A percentile compares a stretch with the other conserved stretches of the same genome.
Conservation (phyloP, 2,113 vertebrate genomes). For the Dolichallabes microphthalmus region DNA sequence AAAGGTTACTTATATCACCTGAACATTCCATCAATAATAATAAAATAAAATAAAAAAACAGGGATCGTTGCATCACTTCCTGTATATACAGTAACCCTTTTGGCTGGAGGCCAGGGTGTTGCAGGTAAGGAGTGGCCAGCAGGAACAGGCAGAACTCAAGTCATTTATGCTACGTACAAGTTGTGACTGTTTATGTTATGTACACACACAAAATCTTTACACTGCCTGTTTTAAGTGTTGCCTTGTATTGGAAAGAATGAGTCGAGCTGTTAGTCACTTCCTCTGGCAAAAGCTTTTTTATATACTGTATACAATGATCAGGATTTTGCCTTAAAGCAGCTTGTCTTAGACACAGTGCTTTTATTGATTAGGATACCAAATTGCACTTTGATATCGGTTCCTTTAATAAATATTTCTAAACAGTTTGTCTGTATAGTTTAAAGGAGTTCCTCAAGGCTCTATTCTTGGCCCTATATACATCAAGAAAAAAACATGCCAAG, state of each 20-base stretch:
- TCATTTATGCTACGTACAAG: conserved; percentile 26
- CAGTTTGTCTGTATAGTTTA: not conserved
- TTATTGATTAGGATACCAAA: not conserved
- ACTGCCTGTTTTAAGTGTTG: not conserved
- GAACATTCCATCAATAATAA: not conserved
- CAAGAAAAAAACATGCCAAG: not conserved
- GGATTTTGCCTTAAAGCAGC: not conserved
- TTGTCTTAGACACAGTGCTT: not conserved
- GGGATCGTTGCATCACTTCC: conserved; percentile 60
- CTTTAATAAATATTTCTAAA: not conserved
- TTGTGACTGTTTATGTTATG: conserved; percentile 9
- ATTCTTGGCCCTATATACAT: not conserved
- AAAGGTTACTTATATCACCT: conserved; percentile 19
- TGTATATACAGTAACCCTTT: conserved; percentile 58
- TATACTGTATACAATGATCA: not conserved
- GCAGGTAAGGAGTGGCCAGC: conserved; percentile 61
- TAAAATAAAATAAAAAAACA: not conserved
- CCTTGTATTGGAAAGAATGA: conserved; percentile 23
- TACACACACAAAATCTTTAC: conserved; percentile 17
- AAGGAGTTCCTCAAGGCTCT: not conserved
- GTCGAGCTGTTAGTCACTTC: conserved; percentile 62
- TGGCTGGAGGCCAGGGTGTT: conserved; percentile 51
- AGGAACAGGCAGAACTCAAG: conserved; percentile 37
- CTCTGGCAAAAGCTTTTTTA: not conserved
- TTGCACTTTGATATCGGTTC: not conserved